Evolutionary conservation across 2,113 vertebrate genomes (phyloP), one percentile per base, ranked within the genome.

Genomic region (Ictalurus furcatus): DNA sequence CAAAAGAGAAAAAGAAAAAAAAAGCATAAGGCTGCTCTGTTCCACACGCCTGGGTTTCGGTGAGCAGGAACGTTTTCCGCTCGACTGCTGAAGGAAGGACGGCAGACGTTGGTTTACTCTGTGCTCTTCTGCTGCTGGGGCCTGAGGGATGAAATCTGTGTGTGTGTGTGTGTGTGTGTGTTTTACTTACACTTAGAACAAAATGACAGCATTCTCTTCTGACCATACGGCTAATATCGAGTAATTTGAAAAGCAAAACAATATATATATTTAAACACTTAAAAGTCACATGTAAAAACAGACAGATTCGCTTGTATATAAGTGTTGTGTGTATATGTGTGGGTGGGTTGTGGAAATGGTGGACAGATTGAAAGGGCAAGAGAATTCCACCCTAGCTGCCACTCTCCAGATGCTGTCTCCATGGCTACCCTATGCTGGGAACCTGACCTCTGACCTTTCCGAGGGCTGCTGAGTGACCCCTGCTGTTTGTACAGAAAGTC

Each of bases 391-490:
- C 88, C 84, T 84, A 85, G 85, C 89, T 86, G 90, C 87, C 89
- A 88, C 84, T 89, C 88, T 91, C 91, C 93, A 94, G 93, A 95
- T 94, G 94, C 92, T 88, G 88, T 95, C 93, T 84, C 93, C 91
- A 92, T 92, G 92, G 91, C 90, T 94, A 95, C 93, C 92, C 90
- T 88, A 93, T 92, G 91, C 93, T 94, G 91, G 91, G 93, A 94
- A 93, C 86, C 87, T 93, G 95, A 94, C 93, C 95, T 95, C 89
- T 96, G 95, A 95, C 95, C 91, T 87, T 87, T 83, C 37, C 1
- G 52, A 87, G 92, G 94, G 94, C 95, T 94, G 91, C 88, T 87
- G 89, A 90, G 88, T 92, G 89, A 93, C 93, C 93, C 92, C 93
- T 92, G 94, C 90, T 92, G 93, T 94, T 94, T 93, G 91, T 92